Base-by-base conservation (phyloP, 2,797 vertebrate genomes). In the Xenentodon cancila region DNA sequence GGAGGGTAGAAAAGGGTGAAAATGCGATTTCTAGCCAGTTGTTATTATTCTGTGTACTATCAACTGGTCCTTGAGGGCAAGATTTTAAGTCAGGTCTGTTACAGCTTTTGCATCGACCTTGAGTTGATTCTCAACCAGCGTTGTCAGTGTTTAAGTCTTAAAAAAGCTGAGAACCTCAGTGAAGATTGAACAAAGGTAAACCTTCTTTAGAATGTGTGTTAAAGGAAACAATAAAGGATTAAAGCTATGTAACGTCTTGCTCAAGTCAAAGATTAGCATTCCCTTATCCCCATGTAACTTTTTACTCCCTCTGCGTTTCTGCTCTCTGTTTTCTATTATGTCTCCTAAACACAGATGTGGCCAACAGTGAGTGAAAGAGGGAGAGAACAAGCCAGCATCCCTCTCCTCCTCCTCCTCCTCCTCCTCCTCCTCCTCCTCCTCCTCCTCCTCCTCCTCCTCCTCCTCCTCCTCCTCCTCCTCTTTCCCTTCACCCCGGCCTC, bases 401-500 rank as follows among this genome's bases (percentile, higher is more conserved):
- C 70, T 74, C 78, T 77, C 78, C 66, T 78, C 77, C 77, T 80
- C 75, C 61, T 81, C 75, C 66, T 77, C 68, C 81, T 84, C 71
- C 78, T 85, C 77, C 77, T 80, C 75, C 61, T 81, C 75, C 66
- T 77, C 68, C 81, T 84, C 71, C 78, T 85, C 77, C 77, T 80
- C 75, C 61, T 81, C 75, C 66, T 77, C 68, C 81, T 84, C 71
- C 78, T 85, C 77, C 77, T 80, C 75, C 61, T 81, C 75, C 77
- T 80, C 75, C 61, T 88, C 81, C 73, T 68, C 73, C 78, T 77
- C 78, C 66, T 78, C 77, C 77, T 80, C 75, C 61, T 81, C 75
- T 68, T 77, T 67, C 81, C 85, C 71, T 79, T 85, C 77, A 81
- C 81, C 82, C 80, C 43, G 84, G 90, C 89, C 91, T 82, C 89